Percentiles rank a stretch among this genome's conserved stretches.
phyloP scores from a whole-genome alignment of 2,888 invertebrate species.

The Coecobrya sp. region DNA sequence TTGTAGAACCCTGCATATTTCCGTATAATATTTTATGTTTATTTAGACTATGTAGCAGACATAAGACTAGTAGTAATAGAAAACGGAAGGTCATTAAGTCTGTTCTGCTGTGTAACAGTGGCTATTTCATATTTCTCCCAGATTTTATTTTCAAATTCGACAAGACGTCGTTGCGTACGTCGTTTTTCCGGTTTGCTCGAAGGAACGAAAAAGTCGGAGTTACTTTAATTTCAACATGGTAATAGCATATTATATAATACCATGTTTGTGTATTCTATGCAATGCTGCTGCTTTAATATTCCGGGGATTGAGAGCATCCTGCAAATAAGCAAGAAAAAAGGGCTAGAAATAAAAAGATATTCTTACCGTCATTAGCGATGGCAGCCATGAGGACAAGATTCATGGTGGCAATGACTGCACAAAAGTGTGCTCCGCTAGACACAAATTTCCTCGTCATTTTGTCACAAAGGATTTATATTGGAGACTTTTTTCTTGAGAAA shows the following conservation, averaged over 20 bases:
- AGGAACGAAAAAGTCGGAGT: not conserved
- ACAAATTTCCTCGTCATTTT: slow-evolving; percentile 84
- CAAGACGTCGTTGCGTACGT: not conserved
- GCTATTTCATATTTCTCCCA: not conserved
- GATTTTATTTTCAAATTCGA: not conserved
- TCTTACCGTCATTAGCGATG: slow-evolving; percentile 87
- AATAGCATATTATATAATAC: not conserved
- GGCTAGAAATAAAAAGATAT: slow-evolving; percentile 34
- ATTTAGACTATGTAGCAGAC: not conserved
- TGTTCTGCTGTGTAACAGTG: not conserved
- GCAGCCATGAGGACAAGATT: slow-evolving; percentile 86
- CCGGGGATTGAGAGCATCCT: not conserved
- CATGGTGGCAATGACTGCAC: slow-evolving; percentile 86
- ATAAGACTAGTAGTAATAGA: not conserved
- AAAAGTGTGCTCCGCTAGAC: slow-evolving; percentile 85
- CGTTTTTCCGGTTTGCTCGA: not conserved
- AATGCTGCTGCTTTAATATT: not conserved
- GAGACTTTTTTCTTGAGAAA: not conserved
- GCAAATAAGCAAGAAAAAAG: slow-evolving; percentile 5
- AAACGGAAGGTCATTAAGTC: slow-evolving; percentile 68
- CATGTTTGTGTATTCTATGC: not conserved
- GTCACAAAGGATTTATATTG: slow-evolving; percentile 60
- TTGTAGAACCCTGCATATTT: no score
- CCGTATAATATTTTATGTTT: slow-evolving; percentile 11
- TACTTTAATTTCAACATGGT: not conserved